Base-by-base conservation (phyloP, 2,888 invertebrate genomes). In the Periphyllus acericola region DNA sequence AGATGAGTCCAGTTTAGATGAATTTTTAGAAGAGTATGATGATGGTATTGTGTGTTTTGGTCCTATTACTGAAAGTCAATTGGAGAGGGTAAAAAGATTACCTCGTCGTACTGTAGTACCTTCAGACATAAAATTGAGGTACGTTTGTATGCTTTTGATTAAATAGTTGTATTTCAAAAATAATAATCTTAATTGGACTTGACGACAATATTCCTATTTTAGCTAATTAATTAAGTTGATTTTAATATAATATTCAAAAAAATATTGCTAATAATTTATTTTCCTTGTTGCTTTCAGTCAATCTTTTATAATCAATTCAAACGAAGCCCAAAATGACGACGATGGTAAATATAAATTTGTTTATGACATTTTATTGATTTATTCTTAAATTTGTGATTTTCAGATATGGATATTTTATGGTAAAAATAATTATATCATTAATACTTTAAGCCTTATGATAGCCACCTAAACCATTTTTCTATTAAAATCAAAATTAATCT, bases 11-110 rank as follows among this genome's bases (percentile, higher is more conserved):
- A 60, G 19, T 55, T 55, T 19, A 21, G 5, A 55, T 55, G 19
- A 19, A 21, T 1, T 25, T 60, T 60, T 60, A 60, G n/a, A 68
- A 5, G 29, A 68, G 14, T 68, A 68, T 68, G 68, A 68, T 68
- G 68, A 68, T 68, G 68, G 68, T 29, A 25, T 68, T 68, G 68
- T 68, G 9, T 68, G 68, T 29, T 68, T 68, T 68, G 68, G 68
- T 68, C 14, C 68, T 25, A 4, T 68, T 1, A 68, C 68, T 29
- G 68, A 68, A 11, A 68, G 68, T 68, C 68, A 68, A 68, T 11
- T 29, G 0, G 68, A 68, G 29, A 68, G 68, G 8, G 29, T 25
- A 4, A 8, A 68, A 11, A 68, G 29, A 29, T 29, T 68, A 68
- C 68, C 68, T 6, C 68, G 68, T 9, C 29, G 29, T 68, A 68